phyloP scores from a whole-genome alignment of 2,113 vertebrate species.

The Rhinoderma darwinii region DNA sequence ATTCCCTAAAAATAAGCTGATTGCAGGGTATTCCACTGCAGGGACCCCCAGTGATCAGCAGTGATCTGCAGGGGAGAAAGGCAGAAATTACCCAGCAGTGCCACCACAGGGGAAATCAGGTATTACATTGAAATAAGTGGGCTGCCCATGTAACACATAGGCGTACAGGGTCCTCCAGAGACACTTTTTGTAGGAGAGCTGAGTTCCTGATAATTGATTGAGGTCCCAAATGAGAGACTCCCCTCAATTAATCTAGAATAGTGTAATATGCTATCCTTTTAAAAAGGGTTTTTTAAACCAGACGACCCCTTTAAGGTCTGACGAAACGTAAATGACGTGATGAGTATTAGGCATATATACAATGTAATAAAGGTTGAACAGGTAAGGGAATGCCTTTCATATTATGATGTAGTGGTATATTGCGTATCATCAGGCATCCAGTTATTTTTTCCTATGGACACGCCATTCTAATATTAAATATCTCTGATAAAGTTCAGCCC shows the following conservation, averaged over 20 bases:
- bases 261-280: neutral
- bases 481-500: slow-evolving; percentile 26
- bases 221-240: neutral
- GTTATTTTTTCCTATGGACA: neutral
- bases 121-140: neutral
- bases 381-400: neutral
- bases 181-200: too few species aligned
- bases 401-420: neutral
- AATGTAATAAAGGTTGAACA: neutral
- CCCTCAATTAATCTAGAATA: neutral
- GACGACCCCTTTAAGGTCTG: neutral
- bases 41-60: neutral
- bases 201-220: too few species aligned
- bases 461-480: slow-evolving; percentile 29
- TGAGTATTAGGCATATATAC: neutral
- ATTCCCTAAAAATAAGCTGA: too few species aligned
- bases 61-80: neutral
- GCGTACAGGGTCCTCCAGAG: too few species aligned
- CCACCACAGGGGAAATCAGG: neutral
- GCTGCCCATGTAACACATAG: too few species aligned
- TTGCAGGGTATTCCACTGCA: too few species aligned
- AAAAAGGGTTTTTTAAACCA: neutral
- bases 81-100: neutral
- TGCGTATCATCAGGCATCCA: neutral
- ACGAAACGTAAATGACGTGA: neutral